Evolutionary conservation across 2,113 vertebrate genomes (phyloP).

Genomic region (Brachirus orientalis): DNA sequence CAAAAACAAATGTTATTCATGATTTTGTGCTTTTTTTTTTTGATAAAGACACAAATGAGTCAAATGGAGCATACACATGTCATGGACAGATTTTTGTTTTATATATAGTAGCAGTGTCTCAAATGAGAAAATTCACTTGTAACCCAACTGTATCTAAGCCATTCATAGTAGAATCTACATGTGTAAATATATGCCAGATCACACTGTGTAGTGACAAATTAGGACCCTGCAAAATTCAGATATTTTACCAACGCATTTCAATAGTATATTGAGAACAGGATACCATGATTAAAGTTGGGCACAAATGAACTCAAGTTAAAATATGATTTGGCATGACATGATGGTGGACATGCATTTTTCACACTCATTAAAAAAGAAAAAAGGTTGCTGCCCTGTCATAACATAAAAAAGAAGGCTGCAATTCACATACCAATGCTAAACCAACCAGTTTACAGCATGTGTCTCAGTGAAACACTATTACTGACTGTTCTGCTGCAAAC

Average conservation of each 20-base stretch:
- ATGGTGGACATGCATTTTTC: constrained; percentile 19
- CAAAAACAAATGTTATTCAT: constrained; percentile 41
- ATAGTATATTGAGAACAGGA: background rate
- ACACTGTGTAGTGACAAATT: background rate
- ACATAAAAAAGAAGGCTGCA: background rate
- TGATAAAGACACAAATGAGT: constrained; percentile 23
- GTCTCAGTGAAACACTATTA: background rate
- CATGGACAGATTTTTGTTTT: constrained; percentile 6
- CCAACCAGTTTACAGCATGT: background rate
- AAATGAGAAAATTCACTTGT: constrained; percentile 51
- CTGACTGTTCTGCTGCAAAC: background rate
- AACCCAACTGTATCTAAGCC: constrained; percentile 27
- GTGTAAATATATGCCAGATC: too few species aligned
- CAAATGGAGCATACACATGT: constrained; percentile 50
- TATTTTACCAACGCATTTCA: background rate
- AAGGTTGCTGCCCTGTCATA: too few species aligned
- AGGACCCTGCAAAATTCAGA: background rate
- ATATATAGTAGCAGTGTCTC: background rate
- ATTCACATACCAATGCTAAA: constrained; percentile 16
- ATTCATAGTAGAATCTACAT: background rate
- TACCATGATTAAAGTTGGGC: background rate
- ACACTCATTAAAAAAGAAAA: constrained; percentile 1
- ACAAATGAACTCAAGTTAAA: constrained; percentile 43
- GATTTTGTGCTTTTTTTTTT: background rate
- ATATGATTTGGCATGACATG: background rate